Conservation (phyloP, 2,888 invertebrate species). For the Hypolimnas misippus region DNA sequence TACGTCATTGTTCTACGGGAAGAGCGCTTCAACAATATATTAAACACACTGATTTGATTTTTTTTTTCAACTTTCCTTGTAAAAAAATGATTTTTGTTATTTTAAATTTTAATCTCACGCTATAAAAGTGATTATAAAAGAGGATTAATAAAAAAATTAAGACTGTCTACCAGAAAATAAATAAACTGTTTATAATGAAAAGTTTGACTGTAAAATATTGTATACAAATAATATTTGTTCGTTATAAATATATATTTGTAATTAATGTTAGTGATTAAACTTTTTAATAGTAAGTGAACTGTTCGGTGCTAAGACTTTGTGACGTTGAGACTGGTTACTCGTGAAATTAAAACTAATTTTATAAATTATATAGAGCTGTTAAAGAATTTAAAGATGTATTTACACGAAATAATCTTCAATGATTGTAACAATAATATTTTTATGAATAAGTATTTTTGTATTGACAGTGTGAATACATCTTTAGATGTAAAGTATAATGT, state of each 20-base stretch:
- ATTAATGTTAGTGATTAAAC: constrained; percentile 2
- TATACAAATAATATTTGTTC: constrained; percentile 8
- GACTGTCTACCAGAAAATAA: background rate
- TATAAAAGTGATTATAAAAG: no score
- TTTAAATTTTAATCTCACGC: no score
- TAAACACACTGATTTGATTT: background rate
- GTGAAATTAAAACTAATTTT: background rate
- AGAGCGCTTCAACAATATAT: no score
- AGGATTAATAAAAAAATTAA: no score
- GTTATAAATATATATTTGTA: constrained; percentile 6
- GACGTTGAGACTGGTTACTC: constrained; percentile 62
- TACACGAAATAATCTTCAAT: background rate
- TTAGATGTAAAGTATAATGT: constrained; percentile 16
- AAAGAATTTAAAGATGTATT: constrained; percentile 14
- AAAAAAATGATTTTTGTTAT: background rate
- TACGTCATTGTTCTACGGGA: no score
- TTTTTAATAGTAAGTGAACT: constrained; percentile 14
- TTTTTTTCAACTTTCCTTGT: background rate
- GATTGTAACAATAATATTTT: background rate
- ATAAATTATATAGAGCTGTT: background rate
- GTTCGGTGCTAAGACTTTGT: constrained; percentile 60
- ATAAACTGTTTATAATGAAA: background rate
- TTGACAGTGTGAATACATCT: constrained; percentile 23
- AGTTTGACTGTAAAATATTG: background rate
- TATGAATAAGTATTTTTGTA: background rate